Evolutionary conservation across 2,113 vertebrate genomes (phyloP).

Genomic region (Phalacrocorax pelagicus): DNA sequence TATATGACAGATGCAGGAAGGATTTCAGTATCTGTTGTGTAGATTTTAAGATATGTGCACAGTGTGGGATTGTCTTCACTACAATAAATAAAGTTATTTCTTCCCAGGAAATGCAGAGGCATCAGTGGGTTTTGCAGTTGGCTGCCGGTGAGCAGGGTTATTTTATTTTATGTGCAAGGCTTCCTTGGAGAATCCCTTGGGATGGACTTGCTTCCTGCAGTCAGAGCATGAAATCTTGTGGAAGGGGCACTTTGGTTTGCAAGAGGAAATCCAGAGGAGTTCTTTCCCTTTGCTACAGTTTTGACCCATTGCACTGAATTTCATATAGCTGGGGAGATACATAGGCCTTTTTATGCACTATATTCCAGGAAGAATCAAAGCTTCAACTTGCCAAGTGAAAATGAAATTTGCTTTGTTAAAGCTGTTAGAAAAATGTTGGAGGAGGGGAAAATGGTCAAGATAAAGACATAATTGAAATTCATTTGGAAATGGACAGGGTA

Average conservation of each 20-base stretch:
- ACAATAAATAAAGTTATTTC: not conserved
- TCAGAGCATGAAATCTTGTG: not conserved
- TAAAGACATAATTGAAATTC: slow-evolving; percentile 61
- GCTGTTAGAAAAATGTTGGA: slow-evolving; percentile 22
- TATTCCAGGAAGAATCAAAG: not conserved
- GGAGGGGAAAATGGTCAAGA: not conserved
- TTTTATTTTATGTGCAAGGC: not conserved
- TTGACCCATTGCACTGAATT: not conserved
- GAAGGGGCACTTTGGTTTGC: not conserved
- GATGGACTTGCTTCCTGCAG: not conserved
- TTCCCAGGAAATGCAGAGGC: not conserved
- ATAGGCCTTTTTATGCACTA: not conserved
- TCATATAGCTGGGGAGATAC: not conserved
- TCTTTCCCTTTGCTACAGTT: not conserved
- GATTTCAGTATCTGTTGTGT: not conserved
- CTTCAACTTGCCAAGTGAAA: not conserved
- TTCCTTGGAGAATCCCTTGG: not conserved
- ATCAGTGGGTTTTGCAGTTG: not conserved
- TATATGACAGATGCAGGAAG: not conserved
- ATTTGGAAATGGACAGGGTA: not conserved
- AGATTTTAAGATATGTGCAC: not conserved
- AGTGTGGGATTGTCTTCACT: not conserved
- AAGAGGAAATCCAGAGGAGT: slow-evolving; percentile 4
- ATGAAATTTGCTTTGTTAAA: slow-evolving; percentile 26
- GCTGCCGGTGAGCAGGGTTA: not conserved